Evolutionary conservation across 1,140 invertebrate species (phyloP).

Genomic region (Hyles euphorbiae): DNA sequence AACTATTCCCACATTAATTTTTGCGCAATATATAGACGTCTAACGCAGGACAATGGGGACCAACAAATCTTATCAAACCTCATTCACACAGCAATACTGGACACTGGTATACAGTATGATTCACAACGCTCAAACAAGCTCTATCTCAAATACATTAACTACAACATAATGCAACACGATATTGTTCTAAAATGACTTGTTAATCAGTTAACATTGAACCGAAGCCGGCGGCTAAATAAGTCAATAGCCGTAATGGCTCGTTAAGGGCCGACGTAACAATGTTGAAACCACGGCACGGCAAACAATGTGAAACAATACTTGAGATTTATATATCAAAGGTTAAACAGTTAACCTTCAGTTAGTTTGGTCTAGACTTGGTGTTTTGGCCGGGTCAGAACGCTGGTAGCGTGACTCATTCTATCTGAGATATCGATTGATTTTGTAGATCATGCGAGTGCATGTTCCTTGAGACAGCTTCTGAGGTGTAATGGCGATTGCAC

Average conservation of each 20-base stretch:
- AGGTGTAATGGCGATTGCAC: too few relatives aligned
- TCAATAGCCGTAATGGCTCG: constrained; percentile 10
- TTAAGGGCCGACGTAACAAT: constrained; percentile 13
- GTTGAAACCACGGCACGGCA: constrained; percentile 10
- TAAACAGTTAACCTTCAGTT: constrained; percentile 13
- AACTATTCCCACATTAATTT: too few relatives aligned
- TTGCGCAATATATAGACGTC: too few relatives aligned
- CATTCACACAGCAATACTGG: too few relatives aligned
- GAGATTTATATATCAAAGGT: constrained; percentile 9
- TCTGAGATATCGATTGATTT: too few relatives aligned
- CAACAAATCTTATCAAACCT: too few relatives aligned
- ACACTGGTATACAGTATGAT: too few relatives aligned
- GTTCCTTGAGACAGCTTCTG: too few relatives aligned
- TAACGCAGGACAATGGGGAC: too few relatives aligned
- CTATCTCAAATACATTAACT: not conserved
- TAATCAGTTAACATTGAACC: constrained; percentile 42
- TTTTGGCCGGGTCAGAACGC: not conserved
- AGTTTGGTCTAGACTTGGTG: constrained; percentile 3
- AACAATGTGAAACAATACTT: constrained; percentile 12
- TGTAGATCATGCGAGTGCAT: too few relatives aligned
- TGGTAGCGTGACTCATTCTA: too few relatives aligned
- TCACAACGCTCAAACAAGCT: too few relatives aligned
- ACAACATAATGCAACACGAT: not conserved
- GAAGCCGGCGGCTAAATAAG: constrained; percentile 33
- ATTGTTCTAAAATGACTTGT: constrained; percentile 37